Percentiles rank a stretch among this genome's conserved stretches.
These are phyloP conservation scores for Epinotia ramella DNA, from an alignment of 2,888 invertebrate species.

Conservation along the genomic window DNA sequence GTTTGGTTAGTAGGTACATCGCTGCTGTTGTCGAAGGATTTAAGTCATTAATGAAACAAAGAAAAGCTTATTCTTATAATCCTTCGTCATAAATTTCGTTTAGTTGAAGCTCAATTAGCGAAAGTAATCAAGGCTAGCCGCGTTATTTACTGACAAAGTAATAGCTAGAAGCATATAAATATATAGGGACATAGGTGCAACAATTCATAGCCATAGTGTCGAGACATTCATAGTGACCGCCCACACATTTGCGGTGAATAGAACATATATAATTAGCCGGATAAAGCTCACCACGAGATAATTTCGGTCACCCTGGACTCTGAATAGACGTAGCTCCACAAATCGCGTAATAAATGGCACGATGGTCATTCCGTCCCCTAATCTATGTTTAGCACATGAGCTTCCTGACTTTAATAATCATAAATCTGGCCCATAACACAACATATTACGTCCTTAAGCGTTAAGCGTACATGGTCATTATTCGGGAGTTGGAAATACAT, in stretches of 20 bases:
- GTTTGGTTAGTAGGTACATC: too few relatives aligned
- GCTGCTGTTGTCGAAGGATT: too few relatives aligned
- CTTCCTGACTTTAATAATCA: constrained; percentile 62
- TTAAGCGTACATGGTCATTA: constrained; percentile 59
- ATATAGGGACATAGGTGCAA: background rate
- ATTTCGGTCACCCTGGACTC: constrained; percentile 22
- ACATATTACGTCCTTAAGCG: constrained; percentile 60
- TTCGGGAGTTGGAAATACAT: constrained; percentile 51
- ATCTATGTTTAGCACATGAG: constrained; percentile 46
- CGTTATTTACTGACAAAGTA: background rate
- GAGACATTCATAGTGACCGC: constrained; percentile 23
- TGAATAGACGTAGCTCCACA: constrained; percentile 38
- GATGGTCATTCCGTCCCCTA: constrained; percentile 36
- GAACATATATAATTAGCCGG: constrained; percentile 32
- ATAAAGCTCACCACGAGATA: constrained; percentile 27
- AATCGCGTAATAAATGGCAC: constrained; percentile 42
- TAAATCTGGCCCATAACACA: constrained; percentile 61
- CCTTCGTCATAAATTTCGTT: too few relatives aligned
- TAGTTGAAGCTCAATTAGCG: background rate
- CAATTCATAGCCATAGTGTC: constrained; percentile 3
- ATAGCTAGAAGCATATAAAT: constrained; percentile 10
- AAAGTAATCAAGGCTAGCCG: background rate
- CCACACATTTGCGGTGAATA: constrained; percentile 20
- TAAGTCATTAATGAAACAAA: too few relatives aligned
- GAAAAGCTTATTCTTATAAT: too few relatives aligned